Conservation (phyloP, 2,888 invertebrate species). For the Hydrotaea diabolus region DNA sequence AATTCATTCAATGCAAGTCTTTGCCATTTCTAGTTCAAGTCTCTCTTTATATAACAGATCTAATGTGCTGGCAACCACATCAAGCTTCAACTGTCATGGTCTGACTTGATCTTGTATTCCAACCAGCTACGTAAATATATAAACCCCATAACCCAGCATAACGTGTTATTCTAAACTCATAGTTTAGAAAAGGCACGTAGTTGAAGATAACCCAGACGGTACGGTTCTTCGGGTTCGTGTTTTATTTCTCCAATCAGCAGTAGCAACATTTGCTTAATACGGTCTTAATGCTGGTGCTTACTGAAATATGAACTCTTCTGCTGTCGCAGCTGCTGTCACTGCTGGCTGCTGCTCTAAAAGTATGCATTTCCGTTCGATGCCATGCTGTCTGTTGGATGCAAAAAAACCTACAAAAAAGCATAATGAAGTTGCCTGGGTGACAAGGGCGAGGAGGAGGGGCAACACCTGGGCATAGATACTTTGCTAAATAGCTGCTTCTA, state of each 20-base stretch:
- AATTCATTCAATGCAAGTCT: too few species aligned
- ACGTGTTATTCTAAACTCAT: too few species aligned
- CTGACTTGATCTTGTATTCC: too few species aligned
- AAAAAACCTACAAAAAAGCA: constrained; percentile 25
- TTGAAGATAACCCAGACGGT: too few species aligned
- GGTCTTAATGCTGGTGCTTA: not conserved
- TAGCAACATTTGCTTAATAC: constrained; percentile 55
- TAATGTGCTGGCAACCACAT: too few species aligned
- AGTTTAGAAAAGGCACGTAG: too few species aligned
- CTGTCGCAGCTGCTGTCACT: constrained; percentile 7
- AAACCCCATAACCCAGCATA: too few species aligned
- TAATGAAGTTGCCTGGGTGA: constrained; percentile 50
- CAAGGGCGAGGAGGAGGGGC: not conserved
- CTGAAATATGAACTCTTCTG: constrained; percentile 22
- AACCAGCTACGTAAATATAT: too few species aligned
- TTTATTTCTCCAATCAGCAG: not conserved
- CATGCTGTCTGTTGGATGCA: constrained; percentile 55
- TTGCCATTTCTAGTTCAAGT: too few species aligned
- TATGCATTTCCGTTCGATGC: constrained; percentile 65
- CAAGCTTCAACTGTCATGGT: too few species aligned
- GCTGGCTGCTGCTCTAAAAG: constrained; percentile 50
- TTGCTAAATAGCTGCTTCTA: constrained; percentile 50
- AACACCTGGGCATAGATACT: constrained; percentile 44
- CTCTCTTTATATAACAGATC: too few species aligned
- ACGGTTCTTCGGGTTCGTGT: too few species aligned